A percentile compares a stretch with the other conserved stretches of the same genome.
Evolutionary conservation across 2,888 invertebrate genomes (phyloP).

Genomic region (Caenorhabditis virilis): DNA sequence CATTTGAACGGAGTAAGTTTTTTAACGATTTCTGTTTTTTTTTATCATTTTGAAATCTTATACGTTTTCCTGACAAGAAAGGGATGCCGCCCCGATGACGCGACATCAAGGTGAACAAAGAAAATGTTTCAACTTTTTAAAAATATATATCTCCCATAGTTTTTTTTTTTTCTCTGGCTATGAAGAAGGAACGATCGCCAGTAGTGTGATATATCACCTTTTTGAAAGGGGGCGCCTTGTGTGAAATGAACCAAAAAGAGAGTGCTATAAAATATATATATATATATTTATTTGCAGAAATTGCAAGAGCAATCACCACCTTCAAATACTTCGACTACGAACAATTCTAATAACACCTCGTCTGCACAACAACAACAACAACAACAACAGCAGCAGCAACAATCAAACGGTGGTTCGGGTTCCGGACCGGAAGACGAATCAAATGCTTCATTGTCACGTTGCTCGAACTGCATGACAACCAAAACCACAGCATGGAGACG

Average conservation of each 20-base stretch:
- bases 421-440: constrained; percentile 10
- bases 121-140: too few species aligned
- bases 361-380: background rate
- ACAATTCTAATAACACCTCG: too few species aligned
- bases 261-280: too few species aligned
- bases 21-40: background rate
- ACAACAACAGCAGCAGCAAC: background rate
- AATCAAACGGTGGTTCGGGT: background rate
- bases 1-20: constrained; percentile 29
- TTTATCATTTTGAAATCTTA: background rate
- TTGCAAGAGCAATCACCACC: background rate
- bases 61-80: background rate
- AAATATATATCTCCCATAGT: too few species aligned
- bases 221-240: too few species aligned
- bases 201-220: too few species aligned
- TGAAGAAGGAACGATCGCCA: too few species aligned
- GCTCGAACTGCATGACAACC: constrained; percentile 65
- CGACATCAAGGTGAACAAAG: too few species aligned
- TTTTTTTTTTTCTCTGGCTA: too few species aligned
- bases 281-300: background rate
- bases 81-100: too few species aligned
- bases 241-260: too few species aligned
- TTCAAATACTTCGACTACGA: too few species aligned
- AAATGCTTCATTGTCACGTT: constrained; percentile 51
- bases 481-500: constrained; percentile 68